These are phyloP conservation scores for Erinaceus europaeus DNA, from an alignment of 2,113 vertebrate genomes.

Conservation along the genomic window DNA sequence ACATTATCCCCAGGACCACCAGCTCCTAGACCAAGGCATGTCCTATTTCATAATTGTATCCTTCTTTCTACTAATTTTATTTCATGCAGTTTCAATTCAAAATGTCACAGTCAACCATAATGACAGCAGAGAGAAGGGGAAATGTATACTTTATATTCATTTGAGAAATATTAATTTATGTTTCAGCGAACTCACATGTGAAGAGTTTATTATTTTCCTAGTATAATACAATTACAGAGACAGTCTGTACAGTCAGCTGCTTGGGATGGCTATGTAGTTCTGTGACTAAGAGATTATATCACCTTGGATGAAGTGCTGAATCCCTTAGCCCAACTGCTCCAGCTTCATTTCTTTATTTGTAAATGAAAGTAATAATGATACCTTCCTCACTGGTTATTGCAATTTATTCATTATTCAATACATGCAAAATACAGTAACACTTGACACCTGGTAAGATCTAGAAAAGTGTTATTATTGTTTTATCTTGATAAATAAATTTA, in stretches of 20 bases:
- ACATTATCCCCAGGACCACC: not conserved
- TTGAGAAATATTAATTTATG: not conserved
- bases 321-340: too few species aligned
- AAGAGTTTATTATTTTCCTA: not conserved
- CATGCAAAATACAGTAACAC: not conserved
- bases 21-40: not conserved
- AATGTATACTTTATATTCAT: not conserved
- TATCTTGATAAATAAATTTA: not conserved
- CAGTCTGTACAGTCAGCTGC: not conserved
- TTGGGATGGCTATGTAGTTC: not conserved
- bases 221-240: not conserved
- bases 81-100: not conserved
- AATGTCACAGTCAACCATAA: not conserved
- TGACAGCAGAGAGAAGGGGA: not conserved
- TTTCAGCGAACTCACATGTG: not conserved
- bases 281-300: not conserved
- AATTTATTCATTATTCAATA: not conserved
- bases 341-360: too few species aligned
- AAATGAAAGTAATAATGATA: too few species aligned
- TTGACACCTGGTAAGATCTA: not conserved
- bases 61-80: not conserved
- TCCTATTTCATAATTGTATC: not conserved
- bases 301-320: not conserved
- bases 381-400: not conserved
- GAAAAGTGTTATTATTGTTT: not conserved